phyloP scores from a whole-genome alignment of 2,888 invertebrate genomes.

The Mellilla xanthometata region DNA sequence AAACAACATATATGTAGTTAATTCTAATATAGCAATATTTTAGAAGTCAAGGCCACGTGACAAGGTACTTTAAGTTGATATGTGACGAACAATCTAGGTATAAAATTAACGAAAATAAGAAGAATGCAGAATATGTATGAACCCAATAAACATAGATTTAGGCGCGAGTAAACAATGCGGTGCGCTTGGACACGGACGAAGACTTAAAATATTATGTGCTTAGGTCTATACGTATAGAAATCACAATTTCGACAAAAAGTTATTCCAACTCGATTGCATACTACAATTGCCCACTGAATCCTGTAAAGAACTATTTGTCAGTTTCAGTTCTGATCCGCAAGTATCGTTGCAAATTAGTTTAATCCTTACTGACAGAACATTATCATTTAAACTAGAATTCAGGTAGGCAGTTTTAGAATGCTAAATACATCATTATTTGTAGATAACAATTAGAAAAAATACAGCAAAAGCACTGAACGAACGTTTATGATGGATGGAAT shows the following conservation, averaged over 20 bases:
- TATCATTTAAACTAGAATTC: neutral
- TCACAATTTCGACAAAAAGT: neutral
- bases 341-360: too few relatives aligned
- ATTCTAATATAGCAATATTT: slow-evolving; percentile 8
- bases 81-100: slow-evolving; percentile 13
- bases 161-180: neutral
- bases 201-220: too few relatives aligned
- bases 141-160: neutral
- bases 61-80: slow-evolving; percentile 10
- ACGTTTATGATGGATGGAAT: slow-evolving; percentile 6
- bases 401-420: neutral
- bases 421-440: neutral
- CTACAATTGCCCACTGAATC: neutral
- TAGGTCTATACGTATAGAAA: neutral
- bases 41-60: slow-evolving; percentile 18
- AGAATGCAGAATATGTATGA: neutral
- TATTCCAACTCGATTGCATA: neutral
- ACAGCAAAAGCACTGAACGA: slow-evolving; percentile 14
- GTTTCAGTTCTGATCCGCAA: too few relatives aligned
- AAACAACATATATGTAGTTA: too few relatives aligned
- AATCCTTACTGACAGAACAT: too few relatives aligned
- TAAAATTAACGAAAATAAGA: slow-evolving; percentile 19
- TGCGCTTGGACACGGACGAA: neutral
- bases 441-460: slow-evolving; percentile 11
- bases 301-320: too few relatives aligned